Base-by-base conservation (phyloP, 2,113 vertebrate genomes). In the Camelus dromedarius region DNA sequence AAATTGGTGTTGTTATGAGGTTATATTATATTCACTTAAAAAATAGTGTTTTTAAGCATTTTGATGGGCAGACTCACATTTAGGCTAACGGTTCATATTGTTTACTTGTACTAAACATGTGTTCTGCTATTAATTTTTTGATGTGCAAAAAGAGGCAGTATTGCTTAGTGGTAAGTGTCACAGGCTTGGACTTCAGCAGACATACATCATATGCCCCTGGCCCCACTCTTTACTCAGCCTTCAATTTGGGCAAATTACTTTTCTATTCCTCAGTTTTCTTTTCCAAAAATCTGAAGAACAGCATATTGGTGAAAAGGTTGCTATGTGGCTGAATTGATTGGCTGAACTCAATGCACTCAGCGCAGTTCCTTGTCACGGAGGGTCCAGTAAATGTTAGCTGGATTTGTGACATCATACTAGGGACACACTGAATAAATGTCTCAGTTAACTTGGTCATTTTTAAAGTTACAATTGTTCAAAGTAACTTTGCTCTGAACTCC, bases 391-490 rank as follows among this genome's bases (percentile, higher is more conserved):
- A 89, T 73, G 67, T 77, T 92, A 85, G 64, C 75, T 32, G 60
- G 9, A 54, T 87, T 72, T 86, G 80, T 85, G 82, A 96, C 67
- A 85, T 79, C 85, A 79, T 46, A 11, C 28, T 38, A 15, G 56
- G 66, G 58, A 82, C 28, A 73, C 72, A 24, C 38, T 89, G 86
- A 94, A 82, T 73, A 91, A 76, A 52, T 93, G 62, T 83, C 92
- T 87, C 18, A 1, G 52, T 80, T 90, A 88, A 88, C 14, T n/a
- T 20, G 11, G 19, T 35, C 85, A 42, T 92, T 91, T 88, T 89
- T 72, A 30, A 91, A 66, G 38, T 95, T 72, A 24, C 94, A 62
- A 81, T 96, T 92, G n/a, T 77, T 95, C 82, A 64, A 62, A 96
- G 70, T 72, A 88, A 76, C 86, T 94, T 96, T 83, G 26, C n/a